These are phyloP conservation scores for Eumerus sabulonum DNA, from an alignment of 2,888 invertebrate genomes.

Conservation along the genomic window DNA sequence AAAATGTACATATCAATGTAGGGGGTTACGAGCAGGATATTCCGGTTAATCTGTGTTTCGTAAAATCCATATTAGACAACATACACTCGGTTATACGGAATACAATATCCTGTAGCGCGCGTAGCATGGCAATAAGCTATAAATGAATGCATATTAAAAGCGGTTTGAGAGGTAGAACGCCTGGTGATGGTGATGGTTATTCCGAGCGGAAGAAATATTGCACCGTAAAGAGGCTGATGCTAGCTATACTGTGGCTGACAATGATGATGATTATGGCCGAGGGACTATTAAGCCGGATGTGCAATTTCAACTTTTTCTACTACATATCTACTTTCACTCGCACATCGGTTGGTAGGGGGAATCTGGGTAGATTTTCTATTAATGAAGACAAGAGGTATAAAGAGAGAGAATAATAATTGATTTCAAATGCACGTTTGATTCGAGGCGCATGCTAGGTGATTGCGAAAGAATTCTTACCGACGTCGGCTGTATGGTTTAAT, in stretches of 20 bases:
- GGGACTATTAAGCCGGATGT: conserved; percentile 57
- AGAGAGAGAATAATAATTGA: conserved; percentile 40
- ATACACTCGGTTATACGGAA: neutral
- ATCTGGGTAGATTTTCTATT: conserved; percentile 54
- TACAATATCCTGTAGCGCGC: conserved; percentile 38
- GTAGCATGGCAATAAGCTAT: conserved; percentile 46
- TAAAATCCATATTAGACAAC: conserved; percentile 51
- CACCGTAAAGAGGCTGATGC: conserved; percentile 47
- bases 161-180: neutral
- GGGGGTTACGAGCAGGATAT: conserved; percentile 41
- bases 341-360: conserved; percentile 6
- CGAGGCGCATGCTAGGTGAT: conserved; percentile 9
- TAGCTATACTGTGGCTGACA: neutral
- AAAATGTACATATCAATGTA: neutral
- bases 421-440: conserved; percentile 46
- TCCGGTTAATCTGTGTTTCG: conserved; percentile 48
- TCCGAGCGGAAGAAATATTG: conserved; percentile 48
- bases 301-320: conserved; percentile 21
- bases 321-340: no score
- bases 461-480: conserved; percentile 20
- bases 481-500: conserved; percentile 1
- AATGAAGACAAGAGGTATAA: conserved; percentile 45
- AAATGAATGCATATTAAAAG: conserved; percentile 65
- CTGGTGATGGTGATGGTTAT: no score
- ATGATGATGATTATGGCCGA: conserved; percentile 54